Conservation (phyloP, 2,888 invertebrate genomes). For the Patella ulyssiponensis region DNA sequence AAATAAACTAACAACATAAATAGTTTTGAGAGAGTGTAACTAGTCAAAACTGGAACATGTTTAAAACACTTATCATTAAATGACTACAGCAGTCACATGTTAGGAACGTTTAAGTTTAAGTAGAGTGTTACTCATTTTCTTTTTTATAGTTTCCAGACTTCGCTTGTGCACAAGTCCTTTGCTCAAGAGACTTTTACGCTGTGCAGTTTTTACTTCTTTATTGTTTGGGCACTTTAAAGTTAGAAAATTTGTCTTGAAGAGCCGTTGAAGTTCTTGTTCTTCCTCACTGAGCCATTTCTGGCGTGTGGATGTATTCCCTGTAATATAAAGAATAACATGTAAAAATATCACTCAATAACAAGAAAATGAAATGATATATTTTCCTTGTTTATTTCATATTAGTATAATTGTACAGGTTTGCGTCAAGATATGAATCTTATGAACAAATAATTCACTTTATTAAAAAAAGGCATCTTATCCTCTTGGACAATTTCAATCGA, state of each 20-base stretch:
- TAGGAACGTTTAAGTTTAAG: background rate
- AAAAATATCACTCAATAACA: background rate
- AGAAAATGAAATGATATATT: too few species aligned
- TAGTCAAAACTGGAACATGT: too few species aligned
- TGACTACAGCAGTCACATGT: too few species aligned
- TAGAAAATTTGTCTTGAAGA: constrained; percentile 25
- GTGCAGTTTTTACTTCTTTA: constrained; percentile 19
- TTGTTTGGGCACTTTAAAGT: constrained; percentile 22
- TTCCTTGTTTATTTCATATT: too few species aligned
- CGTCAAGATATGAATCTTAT: too few species aligned
- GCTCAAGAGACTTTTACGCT: constrained; percentile 18
- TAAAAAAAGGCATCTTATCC: too few species aligned
- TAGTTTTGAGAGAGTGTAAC: too few species aligned
- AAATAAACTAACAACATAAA: too few species aligned
- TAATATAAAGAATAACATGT: background rate
- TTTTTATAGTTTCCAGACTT: constrained; percentile 30
- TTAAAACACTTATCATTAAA: too few species aligned
- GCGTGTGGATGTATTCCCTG: background rate
- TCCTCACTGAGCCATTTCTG: constrained; percentile 25
- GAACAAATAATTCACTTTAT: too few species aligned
- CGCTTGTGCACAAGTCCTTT: constrained; percentile 21
- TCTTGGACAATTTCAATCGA: too few species aligned
- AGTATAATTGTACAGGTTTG: too few species aligned
- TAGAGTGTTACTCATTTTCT: constrained; percentile 30
- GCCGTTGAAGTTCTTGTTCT: constrained; percentile 22